Base-by-base conservation (phyloP, 2,888 invertebrate species). In the Drosophila niveifrons region DNA sequence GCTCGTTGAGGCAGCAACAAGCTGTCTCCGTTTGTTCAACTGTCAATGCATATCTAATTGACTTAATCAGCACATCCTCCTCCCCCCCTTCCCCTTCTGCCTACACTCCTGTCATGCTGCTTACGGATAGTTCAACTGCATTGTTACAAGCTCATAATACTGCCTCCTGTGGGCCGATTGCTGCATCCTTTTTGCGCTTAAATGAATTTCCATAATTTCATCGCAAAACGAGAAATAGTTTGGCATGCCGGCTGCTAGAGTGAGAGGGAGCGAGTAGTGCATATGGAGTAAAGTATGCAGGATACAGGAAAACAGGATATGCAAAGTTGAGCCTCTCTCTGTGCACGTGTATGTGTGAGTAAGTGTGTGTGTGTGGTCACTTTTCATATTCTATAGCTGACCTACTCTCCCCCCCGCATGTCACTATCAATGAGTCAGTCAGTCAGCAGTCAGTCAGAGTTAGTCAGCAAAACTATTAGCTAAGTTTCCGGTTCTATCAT, bases 11-110 rank as follows among this genome's bases (percentile, higher is more conserved):
- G 17, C 34, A 34, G 65, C 59, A 78, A 69, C 68, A 72, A 69
- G 65, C 75, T 70, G 73, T 70, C 73, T 72, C 61, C 55, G 52
- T 73, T 61, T 52, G 67, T 68, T 66, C 68, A 70, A 62, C 63
- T 66, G 62, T 59, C 70, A 73, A 62, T 76, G 47, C 61, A 73
- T 73, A 68, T 66, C 65, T 73, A 73, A 76, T 79, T 79, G 71
- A 76, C 76, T 79, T 76, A 66, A 76, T 70, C 63, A 79, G 62
- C n/a, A 61, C 57, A 48, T 43, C 17, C 36, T 53, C 18, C n/a
- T 10, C 15, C 2, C 11, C n/a, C n/a, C 17, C 8, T 1, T 13
- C 15, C 34, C 23, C 23, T 13, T 15, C 18, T 39, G 28, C 10
- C n/a, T 17, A 23, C 18, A 23, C 10, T 10, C 17, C 1, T 10